Base-by-base conservation (phyloP, 2,113 vertebrate genomes). In the Nibea coibor region DNA sequence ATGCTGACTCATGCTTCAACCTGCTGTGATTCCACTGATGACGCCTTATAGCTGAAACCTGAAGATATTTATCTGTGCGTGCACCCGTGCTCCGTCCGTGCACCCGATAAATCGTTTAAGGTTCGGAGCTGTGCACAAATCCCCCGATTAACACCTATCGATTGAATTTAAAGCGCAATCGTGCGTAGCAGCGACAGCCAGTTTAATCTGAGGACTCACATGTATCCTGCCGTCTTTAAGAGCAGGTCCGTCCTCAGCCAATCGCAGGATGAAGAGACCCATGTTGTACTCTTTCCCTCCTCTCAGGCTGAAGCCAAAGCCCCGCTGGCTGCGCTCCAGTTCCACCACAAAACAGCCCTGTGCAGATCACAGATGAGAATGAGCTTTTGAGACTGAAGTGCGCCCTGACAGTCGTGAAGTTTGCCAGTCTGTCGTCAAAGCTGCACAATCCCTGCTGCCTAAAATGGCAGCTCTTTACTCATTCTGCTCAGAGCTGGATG, bases 271-370 rank as follows among this genome's bases (percentile, higher is more conserved):
- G 91, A 99, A 99, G 14, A 99, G 93, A 2, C 97, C 98, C 98
- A 99, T 99, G 93, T 98, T 99, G 84, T 99, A 99, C 65, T 99
- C 98, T 87, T 99, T 99, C 10, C 98, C 98, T 43, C 98, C 98
- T 4, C 98, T 95, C 31, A 99, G 96, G 78, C 98, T 99, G 94
- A 99, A 99, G 51, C 98, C 98, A 28, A 99, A 99, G 42, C 98
- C 98, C 0, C 97, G 94, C 74, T 96, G 94, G 45, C 98, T 97
- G 71, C 98, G 94, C 72, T 98, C 97, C 94, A 99, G 80, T 93
- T 98, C 98, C 24, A 99, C 97, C 0, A 94, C 96, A 42, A 96
- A 97, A 81, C 96, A 98, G 62, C 97, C 96, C 90, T 96, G 96
- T 96, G 96, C 4, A 26, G 83, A 39, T 76, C 73, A 77, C 72